A percentile compares a stretch with the other conserved stretches of the same genome.
These are phyloP conservation scores for Cephus cinctus DNA, from an alignment of 1,140 invertebrate species.

Conservation along the genomic window DNA sequence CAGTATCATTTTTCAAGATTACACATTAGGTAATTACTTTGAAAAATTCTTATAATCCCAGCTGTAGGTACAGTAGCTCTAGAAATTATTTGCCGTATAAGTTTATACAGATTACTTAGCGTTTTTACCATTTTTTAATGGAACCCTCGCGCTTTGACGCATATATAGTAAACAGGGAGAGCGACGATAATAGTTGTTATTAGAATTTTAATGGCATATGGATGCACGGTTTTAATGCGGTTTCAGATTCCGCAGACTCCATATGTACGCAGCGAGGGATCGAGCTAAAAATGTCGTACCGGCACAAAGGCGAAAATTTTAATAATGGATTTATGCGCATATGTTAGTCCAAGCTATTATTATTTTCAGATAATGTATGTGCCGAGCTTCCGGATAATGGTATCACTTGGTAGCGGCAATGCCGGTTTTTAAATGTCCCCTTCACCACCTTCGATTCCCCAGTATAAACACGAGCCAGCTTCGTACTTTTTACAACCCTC, in stretches of 20 bases:
- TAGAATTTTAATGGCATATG: conserved; percentile 42
- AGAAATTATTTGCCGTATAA: too few relatives aligned
- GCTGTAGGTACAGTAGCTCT: too few relatives aligned
- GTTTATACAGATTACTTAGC: too few relatives aligned
- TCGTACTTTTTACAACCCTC: too few relatives aligned
- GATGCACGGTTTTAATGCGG: conserved; percentile 36
- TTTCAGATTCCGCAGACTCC: conserved; percentile 36
- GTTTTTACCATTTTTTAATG: too few relatives aligned
- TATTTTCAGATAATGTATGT: conserved; percentile 20
- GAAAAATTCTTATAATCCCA: too few relatives aligned
- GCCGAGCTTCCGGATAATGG: conserved; percentile 7
- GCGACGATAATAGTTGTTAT: conserved; percentile 29
- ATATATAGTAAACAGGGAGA: too few relatives aligned
- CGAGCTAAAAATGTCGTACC: conserved; percentile 45
- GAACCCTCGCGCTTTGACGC: too few relatives aligned
- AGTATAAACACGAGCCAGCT: too few relatives aligned
- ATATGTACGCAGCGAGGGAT: conserved; percentile 44
- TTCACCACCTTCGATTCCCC: too few relatives aligned
- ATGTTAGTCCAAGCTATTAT: conserved; percentile 39
- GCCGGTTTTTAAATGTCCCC: background rate
- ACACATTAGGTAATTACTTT: too few relatives aligned
- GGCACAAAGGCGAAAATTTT: conserved; percentile 48
- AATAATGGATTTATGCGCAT: conserved; percentile 58
- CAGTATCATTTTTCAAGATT: too few relatives aligned
- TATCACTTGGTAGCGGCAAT: background rate